Base-by-base conservation (phyloP, 1,140 invertebrate genomes). In the Cydia amplana region DNA sequence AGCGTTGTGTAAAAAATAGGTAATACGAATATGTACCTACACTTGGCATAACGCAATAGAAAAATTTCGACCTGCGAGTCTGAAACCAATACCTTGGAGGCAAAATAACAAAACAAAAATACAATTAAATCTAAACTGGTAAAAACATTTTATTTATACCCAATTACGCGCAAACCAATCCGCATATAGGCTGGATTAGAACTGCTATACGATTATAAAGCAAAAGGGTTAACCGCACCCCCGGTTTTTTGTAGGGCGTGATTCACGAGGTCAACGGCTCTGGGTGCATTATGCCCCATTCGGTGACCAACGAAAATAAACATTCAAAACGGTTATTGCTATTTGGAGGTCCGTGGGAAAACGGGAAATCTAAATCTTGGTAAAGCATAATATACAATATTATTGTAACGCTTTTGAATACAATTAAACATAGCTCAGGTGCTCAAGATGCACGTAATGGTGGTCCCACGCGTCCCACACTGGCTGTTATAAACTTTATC, bases 171-270 rank as follows among this genome's bases (percentile, higher is more conserved):
- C 28, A 70, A 70, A 40, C 65, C 65, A 70, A 70, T 70, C 65
- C 18, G 65, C 65, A 70, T 36, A 70, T 36, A 70, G 28, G n/a
- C 32, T 9, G 2, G 65, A 70, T 67, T 67, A 67, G 64, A 70
- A 65, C 64, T 36, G 28, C 28, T 40, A 16, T 70, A 36, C 65
- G 65, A 70, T 70, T 70, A 70, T 70, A 70, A 65, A 70, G 32
- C 65, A 28, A 43, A 65, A 70, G 65, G 65, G 65, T 70, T 70
- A 32, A 36, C 65, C 65, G 65, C 65, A 70, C 65, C 65, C 65
- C 65, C 28, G 28, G 28, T 70, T 70, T 70, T 70, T 36, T 65
- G 64, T 36, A 28, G 64, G 64, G 65, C 65, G 65, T 70, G 65
- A 70, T 70, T 70, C 65, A 70, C 32, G 65, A 32, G 65, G 65